Evolutionary conservation across 2,113 vertebrate genomes (phyloP).

Genomic region (Illadopsis cleaveri): DNA sequence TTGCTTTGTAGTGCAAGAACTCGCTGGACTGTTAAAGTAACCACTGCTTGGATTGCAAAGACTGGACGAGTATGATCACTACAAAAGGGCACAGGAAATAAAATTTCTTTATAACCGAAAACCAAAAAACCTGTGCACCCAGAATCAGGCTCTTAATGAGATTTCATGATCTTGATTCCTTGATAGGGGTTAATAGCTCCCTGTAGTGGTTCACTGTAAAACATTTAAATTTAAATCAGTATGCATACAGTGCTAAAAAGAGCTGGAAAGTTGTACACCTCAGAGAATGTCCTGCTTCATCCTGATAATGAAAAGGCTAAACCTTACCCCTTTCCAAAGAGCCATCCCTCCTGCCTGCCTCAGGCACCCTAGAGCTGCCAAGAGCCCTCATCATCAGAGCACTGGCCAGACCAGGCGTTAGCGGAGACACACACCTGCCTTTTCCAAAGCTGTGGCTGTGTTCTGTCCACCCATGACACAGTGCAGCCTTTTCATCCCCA

Average conservation of each 20-base stretch:
- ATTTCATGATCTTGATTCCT: not conserved
- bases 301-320: not conserved
- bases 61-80: not conserved
- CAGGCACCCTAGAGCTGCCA: not conserved
- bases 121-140: not conserved
- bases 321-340: not conserved
- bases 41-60: not conserved
- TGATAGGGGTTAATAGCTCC: not conserved
- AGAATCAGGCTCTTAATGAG: not conserved
- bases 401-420: fast-evolving
- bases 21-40: not conserved
- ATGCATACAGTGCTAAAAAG: not conserved
- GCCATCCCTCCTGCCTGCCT: not conserved
- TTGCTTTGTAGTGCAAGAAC: not conserved
- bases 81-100: not conserved
- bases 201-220: not conserved
- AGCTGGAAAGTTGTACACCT: not conserved
- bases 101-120: not conserved
- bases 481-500: not conserved
- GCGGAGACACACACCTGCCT: not conserved
- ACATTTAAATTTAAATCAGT: not conserved
- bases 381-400: not conserved
- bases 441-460: not conserved
- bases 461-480: not conserved
- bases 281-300: not conserved